Percentiles rank a stretch among this genome's conserved stretches.
These are phyloP conservation scores for Chamaetylas fuelleborni DNA, from an alignment of 2,113 vertebrate genomes.

Conservation along the genomic window DNA sequence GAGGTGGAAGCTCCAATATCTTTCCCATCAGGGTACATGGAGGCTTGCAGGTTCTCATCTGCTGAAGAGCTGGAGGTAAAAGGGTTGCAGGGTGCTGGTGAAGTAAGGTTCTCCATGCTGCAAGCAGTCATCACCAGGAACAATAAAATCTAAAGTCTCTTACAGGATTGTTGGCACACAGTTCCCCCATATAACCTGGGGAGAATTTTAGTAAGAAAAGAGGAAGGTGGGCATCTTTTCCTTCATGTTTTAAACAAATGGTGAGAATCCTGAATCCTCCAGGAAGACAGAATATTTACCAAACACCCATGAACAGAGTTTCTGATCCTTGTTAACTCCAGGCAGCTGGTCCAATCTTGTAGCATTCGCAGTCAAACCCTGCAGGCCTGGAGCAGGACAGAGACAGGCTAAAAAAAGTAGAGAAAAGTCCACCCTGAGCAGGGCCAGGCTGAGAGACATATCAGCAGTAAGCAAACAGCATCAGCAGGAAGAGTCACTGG, in stretches of 20 bases:
- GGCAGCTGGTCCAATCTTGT: not conserved
- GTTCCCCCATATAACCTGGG: not conserved
- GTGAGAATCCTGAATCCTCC: not conserved
- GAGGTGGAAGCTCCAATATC: not conserved
- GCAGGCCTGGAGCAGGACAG: not conserved
- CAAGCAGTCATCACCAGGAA: not conserved
- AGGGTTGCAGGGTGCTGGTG: not conserved
- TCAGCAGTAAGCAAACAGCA: not conserved
- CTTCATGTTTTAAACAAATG: not conserved
- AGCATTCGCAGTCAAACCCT: not conserved
- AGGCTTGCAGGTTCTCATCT: not conserved
- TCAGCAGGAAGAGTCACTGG: not conserved
- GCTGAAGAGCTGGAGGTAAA: not conserved
- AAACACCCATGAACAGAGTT: not conserved
- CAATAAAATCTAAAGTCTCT: not conserved
- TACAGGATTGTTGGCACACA: not conserved
- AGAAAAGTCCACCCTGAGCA: not conserved
- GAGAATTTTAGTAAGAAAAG: not conserved
- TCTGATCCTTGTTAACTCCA: accelerated
- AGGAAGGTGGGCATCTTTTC: not conserved
- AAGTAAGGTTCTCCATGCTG: not conserved
- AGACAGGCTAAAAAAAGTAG: not conserved
- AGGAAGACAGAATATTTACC: not conserved
- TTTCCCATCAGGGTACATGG: not conserved
- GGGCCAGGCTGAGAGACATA: not conserved